These are phyloP conservation scores for Conger conger DNA, from an alignment of 2,113 vertebrate genomes.

Conservation along the genomic window DNA sequence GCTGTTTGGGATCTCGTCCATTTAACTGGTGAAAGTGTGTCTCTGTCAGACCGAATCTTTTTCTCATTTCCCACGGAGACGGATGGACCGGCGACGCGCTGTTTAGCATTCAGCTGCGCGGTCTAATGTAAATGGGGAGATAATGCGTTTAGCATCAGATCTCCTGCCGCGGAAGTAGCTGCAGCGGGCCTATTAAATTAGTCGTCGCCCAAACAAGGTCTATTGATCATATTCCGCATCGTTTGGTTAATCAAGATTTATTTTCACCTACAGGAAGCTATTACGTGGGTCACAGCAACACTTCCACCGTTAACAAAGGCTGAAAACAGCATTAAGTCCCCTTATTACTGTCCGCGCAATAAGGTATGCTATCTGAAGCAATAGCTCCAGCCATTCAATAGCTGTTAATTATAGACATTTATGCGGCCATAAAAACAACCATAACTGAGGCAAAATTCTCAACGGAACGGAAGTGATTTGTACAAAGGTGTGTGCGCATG, in stretches of 20 bases:
- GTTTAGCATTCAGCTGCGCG: conserved; percentile 34
- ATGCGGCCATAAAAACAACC: not conserved
- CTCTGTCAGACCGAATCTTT: conserved; percentile 3
- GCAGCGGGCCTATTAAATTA: conserved; percentile 50
- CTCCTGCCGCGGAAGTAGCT: conserved; percentile 44
- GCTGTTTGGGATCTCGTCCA: not conserved
- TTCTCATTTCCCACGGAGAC: conserved; percentile 28
- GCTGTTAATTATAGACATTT: not conserved
- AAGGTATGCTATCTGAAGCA: conserved; percentile 12
- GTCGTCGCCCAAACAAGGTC: conserved; percentile 45
- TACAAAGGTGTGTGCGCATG: no score
- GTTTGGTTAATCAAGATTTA: conserved; percentile 51
- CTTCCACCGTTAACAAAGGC: conserved; percentile 17
- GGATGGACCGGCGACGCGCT: conserved; percentile 22
- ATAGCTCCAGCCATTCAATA: conserved; percentile 5
- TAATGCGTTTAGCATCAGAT: conserved; percentile 54
- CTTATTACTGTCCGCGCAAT: conserved; percentile 17
- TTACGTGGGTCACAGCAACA: conserved; percentile 37
- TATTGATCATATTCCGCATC: conserved; percentile 49
- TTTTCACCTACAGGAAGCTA: conserved; percentile 51
- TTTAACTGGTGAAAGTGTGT: not conserved
- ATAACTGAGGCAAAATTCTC: no score
- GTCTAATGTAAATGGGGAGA: conserved; percentile 49
- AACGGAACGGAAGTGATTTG: no score
- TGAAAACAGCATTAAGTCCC: conserved; percentile 31